Percentiles rank a stretch among this genome's conserved stretches.
These are phyloP conservation scores for Mycteria americana DNA, from an alignment of 2,797 vertebrate genomes.

Conservation along the genomic window DNA sequence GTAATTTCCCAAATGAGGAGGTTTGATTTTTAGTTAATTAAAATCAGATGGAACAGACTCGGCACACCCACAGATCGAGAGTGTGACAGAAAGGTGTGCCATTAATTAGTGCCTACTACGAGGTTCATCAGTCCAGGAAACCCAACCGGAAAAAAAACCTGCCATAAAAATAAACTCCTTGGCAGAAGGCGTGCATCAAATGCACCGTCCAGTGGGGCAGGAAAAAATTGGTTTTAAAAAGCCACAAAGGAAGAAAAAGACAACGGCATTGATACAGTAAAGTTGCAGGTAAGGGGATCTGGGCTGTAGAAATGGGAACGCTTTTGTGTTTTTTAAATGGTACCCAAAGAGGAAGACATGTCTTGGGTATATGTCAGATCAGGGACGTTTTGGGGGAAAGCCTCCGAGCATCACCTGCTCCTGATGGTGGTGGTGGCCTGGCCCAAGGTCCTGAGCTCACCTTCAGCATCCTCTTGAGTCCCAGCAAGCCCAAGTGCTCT, in stretches of 20 bases:
- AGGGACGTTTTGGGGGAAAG: not conserved
- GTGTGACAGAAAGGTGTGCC: not conserved
- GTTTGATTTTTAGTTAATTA: conserved; percentile 31
- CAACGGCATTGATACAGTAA: fast-evolving
- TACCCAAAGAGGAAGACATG: not conserved
- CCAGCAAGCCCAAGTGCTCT: not conserved
- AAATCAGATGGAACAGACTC: not conserved
- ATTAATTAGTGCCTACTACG: not conserved
- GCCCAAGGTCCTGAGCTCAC: not conserved
- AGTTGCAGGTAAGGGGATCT: not conserved
- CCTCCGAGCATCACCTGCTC: not conserved
- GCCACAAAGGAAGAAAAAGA: not conserved
- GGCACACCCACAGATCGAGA: not conserved
- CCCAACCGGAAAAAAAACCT: not conserved
- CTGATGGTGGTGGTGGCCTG: not conserved
- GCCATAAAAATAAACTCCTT: not conserved
- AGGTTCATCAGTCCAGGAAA: not conserved
- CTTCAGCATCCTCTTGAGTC: not conserved
- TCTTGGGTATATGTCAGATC: not conserved
- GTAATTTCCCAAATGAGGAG: not conserved
- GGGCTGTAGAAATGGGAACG: not conserved
- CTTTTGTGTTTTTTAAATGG: not conserved
- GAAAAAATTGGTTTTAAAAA: not conserved
- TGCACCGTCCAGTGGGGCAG: not conserved
- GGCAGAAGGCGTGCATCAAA: not conserved